phyloP scores from a whole-genome alignment of 2,888 invertebrate genomes.

The Stratiomys singularior region DNA sequence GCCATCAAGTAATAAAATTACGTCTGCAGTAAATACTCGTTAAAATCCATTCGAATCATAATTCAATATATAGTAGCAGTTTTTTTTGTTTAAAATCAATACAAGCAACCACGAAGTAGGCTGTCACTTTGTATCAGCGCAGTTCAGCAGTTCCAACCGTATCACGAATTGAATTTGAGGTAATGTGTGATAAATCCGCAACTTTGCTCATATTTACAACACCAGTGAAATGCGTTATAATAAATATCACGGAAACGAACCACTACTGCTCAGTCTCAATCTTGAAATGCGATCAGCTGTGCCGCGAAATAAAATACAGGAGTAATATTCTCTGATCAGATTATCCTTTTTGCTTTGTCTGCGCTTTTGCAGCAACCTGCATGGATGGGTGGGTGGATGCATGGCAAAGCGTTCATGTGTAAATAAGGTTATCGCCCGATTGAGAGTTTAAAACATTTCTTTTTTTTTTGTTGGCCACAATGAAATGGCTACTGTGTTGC shows the following conservation, averaged over 20 bases:
- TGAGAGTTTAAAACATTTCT: not conserved
- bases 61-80: not conserved
- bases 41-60: not conserved
- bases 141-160: not conserved
- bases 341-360: too few relatives aligned
- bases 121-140: not conserved
- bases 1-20: not conserved
- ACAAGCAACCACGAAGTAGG: too few relatives aligned
- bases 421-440: not conserved
- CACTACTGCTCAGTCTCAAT: too few relatives aligned
- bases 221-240: too few relatives aligned
- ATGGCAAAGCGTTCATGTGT: not conserved
- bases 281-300: too few relatives aligned
- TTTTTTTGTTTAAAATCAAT: not conserved
- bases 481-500: too few relatives aligned
- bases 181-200: not conserved
- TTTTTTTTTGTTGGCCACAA: not conserved
- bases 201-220: conserved; percentile 2
- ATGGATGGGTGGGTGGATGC: too few relatives aligned
- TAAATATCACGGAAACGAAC: too few relatives aligned
- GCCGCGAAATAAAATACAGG: too few relatives aligned
- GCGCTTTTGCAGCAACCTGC: too few relatives aligned
- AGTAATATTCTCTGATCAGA: too few relatives aligned
- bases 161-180: not conserved
- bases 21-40: not conserved